Evolutionary conservation across 2,888 invertebrate genomes (phyloP).

Genomic region (Yponomeuta sedellus): DNA sequence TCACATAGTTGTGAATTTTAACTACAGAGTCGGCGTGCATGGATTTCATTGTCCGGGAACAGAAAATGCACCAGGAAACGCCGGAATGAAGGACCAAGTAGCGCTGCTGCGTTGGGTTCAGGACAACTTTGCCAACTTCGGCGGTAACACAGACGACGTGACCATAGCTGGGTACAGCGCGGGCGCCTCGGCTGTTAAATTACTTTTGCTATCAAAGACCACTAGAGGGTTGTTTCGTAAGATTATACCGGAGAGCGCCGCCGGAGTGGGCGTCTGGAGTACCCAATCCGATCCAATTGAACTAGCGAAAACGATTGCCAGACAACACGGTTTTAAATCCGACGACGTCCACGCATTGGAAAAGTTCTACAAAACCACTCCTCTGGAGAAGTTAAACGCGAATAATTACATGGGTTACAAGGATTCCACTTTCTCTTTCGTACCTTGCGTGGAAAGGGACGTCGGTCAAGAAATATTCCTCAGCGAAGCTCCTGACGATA

Average conservation of each 20-base stretch:
- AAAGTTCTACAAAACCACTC: slow-evolving; percentile 11
- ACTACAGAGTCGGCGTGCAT: slow-evolving; percentile 31
- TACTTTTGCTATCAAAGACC: slow-evolving; percentile 41
- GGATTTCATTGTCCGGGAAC: slow-evolving; percentile 41
- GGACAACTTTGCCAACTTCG: slow-evolving; percentile 44
- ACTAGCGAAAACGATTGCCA: too few relatives aligned
- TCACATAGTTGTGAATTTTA: slow-evolving; percentile 27
- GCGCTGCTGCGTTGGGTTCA: slow-evolving; percentile 45
- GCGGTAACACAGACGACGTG: slow-evolving; percentile 51
- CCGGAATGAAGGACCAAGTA: slow-evolving; percentile 55
- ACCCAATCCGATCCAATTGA: slow-evolving; percentile 31
- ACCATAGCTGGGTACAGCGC: slow-evolving; percentile 47
- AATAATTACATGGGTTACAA: not conserved
- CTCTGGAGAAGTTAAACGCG: not conserved
- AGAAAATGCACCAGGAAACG: slow-evolving; percentile 37
- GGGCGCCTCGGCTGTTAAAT: slow-evolving; percentile 42
- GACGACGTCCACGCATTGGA: slow-evolving; percentile 13
- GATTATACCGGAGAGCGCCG: slow-evolving; percentile 45
- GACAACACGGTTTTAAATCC: too few relatives aligned
- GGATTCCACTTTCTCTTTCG: not conserved
- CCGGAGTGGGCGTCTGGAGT: slow-evolving; percentile 30
- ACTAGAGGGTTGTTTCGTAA: slow-evolving; percentile 44
- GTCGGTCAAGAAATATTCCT: slow-evolving; percentile 4
- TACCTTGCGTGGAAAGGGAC: slow-evolving; percentile 14
- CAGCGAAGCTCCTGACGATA: slow-evolving; percentile 8